A percentile compares a stretch with the other conserved stretches of the same genome.
These are phyloP conservation scores for Lampris incognitus DNA, from an alignment of 2,113 vertebrate genomes.

Conservation along the genomic window DNA sequence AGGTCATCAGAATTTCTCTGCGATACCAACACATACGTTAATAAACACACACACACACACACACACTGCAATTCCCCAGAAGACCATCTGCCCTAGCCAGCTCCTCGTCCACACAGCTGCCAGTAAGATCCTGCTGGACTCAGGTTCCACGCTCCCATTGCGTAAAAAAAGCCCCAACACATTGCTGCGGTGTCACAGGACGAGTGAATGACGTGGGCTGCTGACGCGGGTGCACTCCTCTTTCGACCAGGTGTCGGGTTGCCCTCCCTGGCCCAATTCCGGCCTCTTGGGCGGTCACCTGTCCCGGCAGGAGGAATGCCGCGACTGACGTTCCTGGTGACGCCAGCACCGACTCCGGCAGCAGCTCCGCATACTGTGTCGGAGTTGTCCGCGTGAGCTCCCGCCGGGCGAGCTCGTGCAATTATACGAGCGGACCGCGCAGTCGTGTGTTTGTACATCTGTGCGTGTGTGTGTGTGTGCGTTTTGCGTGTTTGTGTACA, in stretches of 20 bases:
- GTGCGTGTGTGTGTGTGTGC: constrained; percentile 58
- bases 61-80: constrained; percentile 51
- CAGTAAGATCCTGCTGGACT: constrained; percentile 73
- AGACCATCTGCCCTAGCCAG: constrained; percentile 54
- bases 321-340: constrained; percentile 76
- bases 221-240: constrained; percentile 72
- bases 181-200: constrained; percentile 84
- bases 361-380: constrained; percentile 69
- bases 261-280: constrained; percentile 76
- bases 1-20: constrained; percentile 40
- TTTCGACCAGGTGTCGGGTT: constrained; percentile 79
- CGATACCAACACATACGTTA: not conserved
- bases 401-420: constrained; percentile 37
- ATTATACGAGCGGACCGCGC: constrained; percentile 34
- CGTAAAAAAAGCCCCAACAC: constrained; percentile 81
- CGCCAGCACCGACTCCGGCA: constrained; percentile 72
- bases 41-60: constrained; percentile 29
- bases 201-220: constrained; percentile 78
- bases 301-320: constrained; percentile 76
- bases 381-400: constrained; percentile 53
- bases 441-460: constrained; percentile 48
- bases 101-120: constrained; percentile 73
- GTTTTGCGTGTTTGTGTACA: constrained; percentile 55
- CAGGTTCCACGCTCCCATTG: constrained; percentile 80
- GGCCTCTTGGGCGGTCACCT: constrained; percentile 73